A percentile compares a stretch with the other conserved stretches of the same genome.
Conservation (phyloP, 1,140 invertebrate genomes). For the Pseudomyrmex dendroicus region DNA sequence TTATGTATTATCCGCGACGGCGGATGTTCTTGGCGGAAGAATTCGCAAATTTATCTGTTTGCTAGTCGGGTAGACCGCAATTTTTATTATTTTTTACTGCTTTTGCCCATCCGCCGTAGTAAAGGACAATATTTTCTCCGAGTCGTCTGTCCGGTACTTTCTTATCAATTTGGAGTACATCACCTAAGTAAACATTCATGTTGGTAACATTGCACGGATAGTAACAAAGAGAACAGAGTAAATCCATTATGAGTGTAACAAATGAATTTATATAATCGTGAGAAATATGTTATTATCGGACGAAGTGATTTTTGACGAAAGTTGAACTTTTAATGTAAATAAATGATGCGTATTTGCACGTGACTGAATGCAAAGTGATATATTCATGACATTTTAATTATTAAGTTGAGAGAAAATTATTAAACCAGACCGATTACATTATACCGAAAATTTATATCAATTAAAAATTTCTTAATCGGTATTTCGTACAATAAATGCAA, state of each 20-base stretch:
- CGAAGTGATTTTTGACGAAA: background rate
- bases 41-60: constrained; percentile 40
- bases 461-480: background rate
- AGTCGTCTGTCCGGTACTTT: constrained; percentile 11
- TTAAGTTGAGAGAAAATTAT: too few species aligned
- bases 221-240: constrained; percentile 51
- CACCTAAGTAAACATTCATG: constrained; percentile 63
- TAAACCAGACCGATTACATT: background rate
- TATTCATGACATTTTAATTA: constrained; percentile 9
- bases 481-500: too few species aligned
- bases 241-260: constrained; percentile 56
- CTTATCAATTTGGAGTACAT: constrained; percentile 60
- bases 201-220: constrained; percentile 47
- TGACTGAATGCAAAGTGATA: background rate
- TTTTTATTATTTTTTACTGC: constrained; percentile 49
- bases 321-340: constrained; percentile 41
- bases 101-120: background rate
- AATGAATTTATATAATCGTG: constrained; percentile 46
- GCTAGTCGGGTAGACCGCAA: constrained; percentile 12
- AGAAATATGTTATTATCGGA: constrained; percentile 41
- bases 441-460: background rate
- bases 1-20: constrained; percentile 33
- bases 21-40: constrained; percentile 21
- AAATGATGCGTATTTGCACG: background rate
- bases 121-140: constrained; percentile 58